Base-by-base conservation (phyloP, 2,797 vertebrate species). In the Falco concolor region DNA sequence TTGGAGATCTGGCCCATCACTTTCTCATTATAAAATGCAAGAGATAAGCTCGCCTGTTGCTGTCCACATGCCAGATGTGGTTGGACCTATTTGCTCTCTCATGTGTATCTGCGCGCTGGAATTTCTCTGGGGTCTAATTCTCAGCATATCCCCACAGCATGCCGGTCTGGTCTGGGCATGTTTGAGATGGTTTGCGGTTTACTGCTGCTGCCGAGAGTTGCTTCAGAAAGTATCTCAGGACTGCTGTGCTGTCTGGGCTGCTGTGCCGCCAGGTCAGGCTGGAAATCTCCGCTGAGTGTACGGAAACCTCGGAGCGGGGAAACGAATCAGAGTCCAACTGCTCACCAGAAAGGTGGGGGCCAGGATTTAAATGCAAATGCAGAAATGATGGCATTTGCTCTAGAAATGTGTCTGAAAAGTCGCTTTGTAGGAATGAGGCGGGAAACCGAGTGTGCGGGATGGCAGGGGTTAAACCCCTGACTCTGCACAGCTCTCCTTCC, bases 11-110 rank as follows among this genome's bases (percentile, higher is more conserved):
- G 95, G 93, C 72, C 84, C 56, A 61, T 86, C 87, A 69, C 64
- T 84, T 96, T 91, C 95, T 94, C 90, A 83, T 96, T 97, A 95
- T 85, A 95, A 96, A 97, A 94, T 87, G 61, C 90, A 93, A 92
- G 90, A 97, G 96, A 97, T 97, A 96, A 97, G 93, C 89, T 87
- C 0, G 13, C 64, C 78, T 95, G 53, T 52, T 52, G 75, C 84
- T 87, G 76, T 80, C 84, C 53, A 49, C 81, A 95, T 80, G 36
- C 93, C 94, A 95, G 92, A 96, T n/a, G 73, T 1, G 0, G 49
- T 44, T 42, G 64, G 78, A 78, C 25, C 32, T 73, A 70, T 75
- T 89, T 4, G 4, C 65, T 92, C 47, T 80, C 68, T 85, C 54
- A 47, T 74, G 49, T 8, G 22, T 87, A 56, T 93, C 83, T 86